phyloP scores from a whole-genome alignment of 1,140 invertebrate species.

The Lepidurus arcticus region DNA sequence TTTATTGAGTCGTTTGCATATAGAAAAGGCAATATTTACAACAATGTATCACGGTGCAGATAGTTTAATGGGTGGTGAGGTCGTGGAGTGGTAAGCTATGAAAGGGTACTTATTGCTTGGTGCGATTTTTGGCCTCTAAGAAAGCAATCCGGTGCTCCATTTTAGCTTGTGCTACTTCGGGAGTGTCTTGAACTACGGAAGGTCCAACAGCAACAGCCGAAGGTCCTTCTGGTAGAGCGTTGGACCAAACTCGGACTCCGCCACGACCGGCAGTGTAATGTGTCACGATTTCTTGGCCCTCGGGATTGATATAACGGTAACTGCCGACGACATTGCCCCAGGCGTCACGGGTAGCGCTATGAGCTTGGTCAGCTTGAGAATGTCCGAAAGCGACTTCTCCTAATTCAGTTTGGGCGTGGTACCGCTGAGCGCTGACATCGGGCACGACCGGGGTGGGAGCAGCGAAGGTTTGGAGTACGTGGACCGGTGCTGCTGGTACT shows the following conservation, averaged over 20 bases:
- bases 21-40: background rate
- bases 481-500: background rate
- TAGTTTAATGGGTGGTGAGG: background rate
- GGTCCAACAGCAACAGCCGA: background rate
- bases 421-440: background rate
- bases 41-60: background rate
- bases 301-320: slow-evolving; percentile 38
- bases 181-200: slow-evolving; percentile 29
- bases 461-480: background rate
- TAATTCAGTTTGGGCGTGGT: background rate
- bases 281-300: slow-evolving; percentile 37
- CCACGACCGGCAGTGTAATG: slow-evolving; percentile 37
- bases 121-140: slow-evolving; percentile 31
- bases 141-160: slow-evolving; percentile 39
- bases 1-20: background rate
- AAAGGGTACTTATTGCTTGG: slow-evolving; percentile 23
- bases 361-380: slow-evolving; percentile 22
- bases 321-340: slow-evolving; percentile 36
- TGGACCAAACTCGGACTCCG: slow-evolving; percentile 37
- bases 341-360: slow-evolving; percentile 32
- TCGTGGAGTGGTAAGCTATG: background rate
- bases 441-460: background rate
- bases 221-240: slow-evolving; percentile 35
- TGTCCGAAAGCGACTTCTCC: slow-evolving; percentile 35
- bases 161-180: slow-evolving; percentile 32